phyloP scores from a whole-genome alignment of 2,113 vertebrate species.

The Mastomys coucha region DNA sequence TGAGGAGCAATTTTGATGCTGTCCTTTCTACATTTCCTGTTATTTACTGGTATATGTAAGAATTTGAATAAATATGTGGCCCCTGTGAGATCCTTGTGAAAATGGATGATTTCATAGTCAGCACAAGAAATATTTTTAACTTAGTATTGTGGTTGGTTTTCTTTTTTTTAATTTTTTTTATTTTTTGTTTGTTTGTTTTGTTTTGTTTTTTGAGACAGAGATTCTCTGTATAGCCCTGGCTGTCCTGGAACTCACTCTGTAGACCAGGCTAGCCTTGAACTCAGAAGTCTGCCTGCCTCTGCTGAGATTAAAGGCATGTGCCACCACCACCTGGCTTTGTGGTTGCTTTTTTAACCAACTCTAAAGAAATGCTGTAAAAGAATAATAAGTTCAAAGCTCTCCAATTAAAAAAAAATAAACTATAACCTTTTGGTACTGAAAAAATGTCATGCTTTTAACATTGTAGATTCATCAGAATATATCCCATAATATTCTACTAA shows the following conservation, averaged over 20 bases:
- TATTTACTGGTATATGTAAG: neutral
- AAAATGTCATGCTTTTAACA: neutral
- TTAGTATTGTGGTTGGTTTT: too few relatives aligned
- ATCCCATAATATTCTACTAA: neutral
- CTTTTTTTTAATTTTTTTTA: too few relatives aligned
- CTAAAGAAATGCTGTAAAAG: neutral
- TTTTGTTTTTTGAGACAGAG: too few relatives aligned
- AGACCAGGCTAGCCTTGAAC: too few relatives aligned
- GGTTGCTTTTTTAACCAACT: neutral
- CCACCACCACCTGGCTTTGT: too few relatives aligned
- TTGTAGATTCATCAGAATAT: neutral
- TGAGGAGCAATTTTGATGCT: neutral
- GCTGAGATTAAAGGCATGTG: too few relatives aligned
- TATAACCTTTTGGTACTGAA: neutral
- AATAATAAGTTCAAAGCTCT: neutral
- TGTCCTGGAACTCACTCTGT: too few relatives aligned
- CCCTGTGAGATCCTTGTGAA: neutral
- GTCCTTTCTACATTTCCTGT: neutral
- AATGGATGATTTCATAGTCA: neutral
- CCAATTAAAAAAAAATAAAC: neutral
- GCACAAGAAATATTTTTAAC: neutral
- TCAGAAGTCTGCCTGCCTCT: too few relatives aligned
- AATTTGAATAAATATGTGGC: conserved; percentile 16
- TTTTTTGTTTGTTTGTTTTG: too few relatives aligned
- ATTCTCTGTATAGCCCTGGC: too few relatives aligned